Evolutionary conservation across 2,888 invertebrate genomes (phyloP), one percentile per base, ranked within the genome.

Genomic region (Priocnemis perturbator): DNA sequence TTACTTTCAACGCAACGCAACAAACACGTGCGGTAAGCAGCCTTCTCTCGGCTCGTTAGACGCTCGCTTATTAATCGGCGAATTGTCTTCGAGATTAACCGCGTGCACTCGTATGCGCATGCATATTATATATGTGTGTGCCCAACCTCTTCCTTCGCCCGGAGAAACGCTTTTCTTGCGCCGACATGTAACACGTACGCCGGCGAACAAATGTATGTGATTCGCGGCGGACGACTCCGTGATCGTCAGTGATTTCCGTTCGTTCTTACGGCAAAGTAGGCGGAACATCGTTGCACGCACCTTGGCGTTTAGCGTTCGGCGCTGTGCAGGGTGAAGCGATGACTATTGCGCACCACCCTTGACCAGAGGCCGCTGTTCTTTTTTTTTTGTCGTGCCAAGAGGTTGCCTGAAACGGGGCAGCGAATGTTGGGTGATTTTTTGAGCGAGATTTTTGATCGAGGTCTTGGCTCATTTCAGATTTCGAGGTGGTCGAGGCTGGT

Each of bases 21-120:
- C 53, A 48, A 48, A 19, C 14, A 26, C 37, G 50, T 19, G 23
- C 21, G 37, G 60, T 17, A 37, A 19, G n/a, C 17, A 21, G 57
- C 69, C 69, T 71, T 71, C 69, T 71, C 76, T 69, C 71, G 67
- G 73, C 71, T 76, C 70, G 73, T 76, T 76, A 76, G 53, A 47
- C 68, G 62, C 64, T 69, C 70, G 68, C 37, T 76, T 73, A 71
- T 76, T 73, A 76, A 76, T 76, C 71, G 76, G 59, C 57, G 67
- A 37, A 37, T 11, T 37, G 37, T 37, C 11, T 11, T 37, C 37
- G 11, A 37, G 37, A 37, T 37, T 37, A 37, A 37, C 37, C 7
- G 37, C 7, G 4, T 37, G 37, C 37, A 2, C 37, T 37, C 5
- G 37, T 37, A 11, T 37, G 7, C 11, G 26, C 26, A 2, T 26